Base-by-base conservation (phyloP, 2,113 vertebrate species). In the Solea solea region DNA sequence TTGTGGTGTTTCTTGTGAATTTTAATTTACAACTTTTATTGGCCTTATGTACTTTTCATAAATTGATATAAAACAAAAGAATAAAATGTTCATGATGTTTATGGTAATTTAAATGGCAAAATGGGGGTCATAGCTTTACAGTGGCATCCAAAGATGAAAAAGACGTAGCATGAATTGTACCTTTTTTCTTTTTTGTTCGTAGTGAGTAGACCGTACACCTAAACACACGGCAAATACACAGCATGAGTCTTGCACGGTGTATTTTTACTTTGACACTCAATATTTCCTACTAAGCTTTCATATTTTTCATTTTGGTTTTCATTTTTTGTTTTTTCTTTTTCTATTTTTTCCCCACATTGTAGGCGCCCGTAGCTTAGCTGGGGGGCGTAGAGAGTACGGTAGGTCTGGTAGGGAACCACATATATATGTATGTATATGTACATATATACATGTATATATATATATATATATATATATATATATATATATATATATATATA, bases 121-220 rank as follows among this genome's bases (percentile, higher is more conserved):
- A 88, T 86, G 80, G 92, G 93, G 92, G 69, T 94, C 92, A 94
- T 93, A 93, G 92, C 93, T 93, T 92, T 91, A 93, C 91, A 81
- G 70, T 73, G 73, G 78, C 80, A 81, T 76, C 76, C 68, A 83
- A 85, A 78, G 74, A 75, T 52, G 34, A 62, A 57, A 75, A n/a
- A 76, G 34, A 71, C 41, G 48, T 15, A 57, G 64, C 68, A 66
- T 46, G 27, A 57, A 12, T 15, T 34, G 14, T 3, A 53, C 64
- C 10, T 48, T 48, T 40, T 15, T 21, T 71, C 10, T 48, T 48
- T 59, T 68, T 57, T 81, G 48, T 81, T 60, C 28, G 25, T 40
- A 62, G n/a, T 42, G 21, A 69, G 21, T 63, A 55, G 25, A 73
- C 16, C 55, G 68, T 72, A 81, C 74, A 81, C 55, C 45, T 65